Conservation (phyloP, 1,140 invertebrate species). For the Drosophila pandora region DNA sequence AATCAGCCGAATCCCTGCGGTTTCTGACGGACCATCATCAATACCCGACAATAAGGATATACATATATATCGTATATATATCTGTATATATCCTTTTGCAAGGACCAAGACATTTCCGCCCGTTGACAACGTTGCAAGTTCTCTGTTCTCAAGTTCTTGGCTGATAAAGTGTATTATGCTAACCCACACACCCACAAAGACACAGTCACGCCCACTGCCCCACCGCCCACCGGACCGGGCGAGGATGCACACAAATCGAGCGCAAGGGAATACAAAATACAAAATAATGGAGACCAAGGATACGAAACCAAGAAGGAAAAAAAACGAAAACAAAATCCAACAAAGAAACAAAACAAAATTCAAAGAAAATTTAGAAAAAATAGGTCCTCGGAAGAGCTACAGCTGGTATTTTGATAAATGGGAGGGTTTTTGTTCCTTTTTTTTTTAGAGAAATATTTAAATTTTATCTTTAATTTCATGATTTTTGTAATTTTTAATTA, state of each 20-base stretch:
- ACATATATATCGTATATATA: slow-evolving; percentile 8
- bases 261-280: slow-evolving; percentile 66
- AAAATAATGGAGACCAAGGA: slow-evolving; percentile 57
- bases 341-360: slow-evolving; percentile 1
- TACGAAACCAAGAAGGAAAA: slow-evolving; percentile 3
- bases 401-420: too few relatives aligned
- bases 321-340: not conserved
- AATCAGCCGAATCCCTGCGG: slow-evolving; percentile 12
- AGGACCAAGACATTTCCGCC: slow-evolving; percentile 46
- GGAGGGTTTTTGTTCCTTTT: too few relatives aligned
- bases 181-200: slow-evolving; percentile 31
- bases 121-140: slow-evolving; percentile 41
- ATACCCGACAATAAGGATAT: slow-evolving; percentile 15
- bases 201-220: not conserved
- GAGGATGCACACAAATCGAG: slow-evolving; percentile 56
- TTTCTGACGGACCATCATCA: slow-evolving; percentile 25
- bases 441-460: too few relatives aligned
- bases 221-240: too few relatives aligned
- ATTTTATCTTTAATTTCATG: too few relatives aligned
- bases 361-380: not conserved
- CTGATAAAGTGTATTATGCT: slow-evolving; percentile 68
- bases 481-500: too few relatives aligned
- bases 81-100: slow-evolving; percentile 1
- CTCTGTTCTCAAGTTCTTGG: not conserved
- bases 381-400: not conserved